phyloP scores from a whole-genome alignment of 2,113 vertebrate species.

The Bubo blakistoni region DNA sequence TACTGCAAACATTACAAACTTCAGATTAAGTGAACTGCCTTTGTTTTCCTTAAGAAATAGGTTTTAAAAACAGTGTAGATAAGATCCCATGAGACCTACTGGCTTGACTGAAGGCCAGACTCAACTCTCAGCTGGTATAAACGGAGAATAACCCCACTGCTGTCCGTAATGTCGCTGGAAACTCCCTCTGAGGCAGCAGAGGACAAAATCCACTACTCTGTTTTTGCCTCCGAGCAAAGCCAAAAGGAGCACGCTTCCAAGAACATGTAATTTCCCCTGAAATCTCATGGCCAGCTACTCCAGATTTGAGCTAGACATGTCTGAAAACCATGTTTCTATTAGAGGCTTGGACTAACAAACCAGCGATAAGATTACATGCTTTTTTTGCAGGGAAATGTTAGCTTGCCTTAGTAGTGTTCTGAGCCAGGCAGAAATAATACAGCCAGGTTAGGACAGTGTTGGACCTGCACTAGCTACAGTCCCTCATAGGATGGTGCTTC shows the following conservation, averaged over 20 bases:
- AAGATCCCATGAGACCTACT: neutral
- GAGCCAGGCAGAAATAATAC: neutral
- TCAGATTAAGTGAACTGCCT: neutral
- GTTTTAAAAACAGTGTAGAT: neutral
- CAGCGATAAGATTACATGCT: neutral
- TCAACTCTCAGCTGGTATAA: neutral
- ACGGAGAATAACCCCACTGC: neutral
- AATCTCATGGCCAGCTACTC: neutral
- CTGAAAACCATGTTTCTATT: neutral
- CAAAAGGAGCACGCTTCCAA: neutral
- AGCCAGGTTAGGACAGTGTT: neutral
- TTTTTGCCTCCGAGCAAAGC: neutral
- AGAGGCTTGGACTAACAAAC: neutral
- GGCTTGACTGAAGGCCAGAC: neutral
- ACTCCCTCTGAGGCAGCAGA: neutral
- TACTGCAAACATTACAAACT: neutral
- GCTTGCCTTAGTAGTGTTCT: neutral
- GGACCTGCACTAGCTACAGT: neutral
- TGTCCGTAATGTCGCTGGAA: neutral
- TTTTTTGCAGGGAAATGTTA: neutral
- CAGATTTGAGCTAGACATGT: neutral
- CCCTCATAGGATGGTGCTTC: neutral
- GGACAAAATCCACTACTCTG: neutral
- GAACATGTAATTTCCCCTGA: neutral
- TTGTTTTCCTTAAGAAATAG: neutral